These are phyloP conservation scores for Anguilla anguilla DNA, from an alignment of 2,797 vertebrate genomes.

Conservation along the genomic window DNA sequence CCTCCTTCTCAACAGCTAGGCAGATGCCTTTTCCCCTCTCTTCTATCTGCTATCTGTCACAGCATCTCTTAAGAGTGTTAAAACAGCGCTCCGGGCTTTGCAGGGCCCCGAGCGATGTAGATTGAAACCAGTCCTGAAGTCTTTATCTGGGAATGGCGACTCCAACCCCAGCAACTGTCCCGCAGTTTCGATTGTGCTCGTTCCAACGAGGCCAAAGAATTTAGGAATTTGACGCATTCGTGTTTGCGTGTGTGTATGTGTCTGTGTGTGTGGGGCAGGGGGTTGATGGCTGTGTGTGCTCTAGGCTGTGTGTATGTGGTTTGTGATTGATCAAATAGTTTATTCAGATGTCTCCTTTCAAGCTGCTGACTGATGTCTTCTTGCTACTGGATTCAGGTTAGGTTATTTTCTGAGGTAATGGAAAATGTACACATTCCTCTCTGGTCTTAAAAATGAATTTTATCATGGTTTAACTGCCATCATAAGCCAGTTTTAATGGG, in stretches of 20 bases:
- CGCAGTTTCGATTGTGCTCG: constrained; percentile 25
- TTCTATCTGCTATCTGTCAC: constrained; percentile 40
- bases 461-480: background rate
- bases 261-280: background rate
- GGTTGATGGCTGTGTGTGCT: background rate
- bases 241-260: background rate
- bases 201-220: background rate
- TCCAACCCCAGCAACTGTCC: constrained; percentile 29
- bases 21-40: constrained; percentile 33
- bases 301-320: background rate
- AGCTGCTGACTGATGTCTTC: too few relatives aligned
- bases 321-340: constrained; percentile 3
- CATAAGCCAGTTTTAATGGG: constrained; percentile 25
- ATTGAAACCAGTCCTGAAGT: constrained; percentile 44
- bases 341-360: background rate
- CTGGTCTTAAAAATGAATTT: background rate
- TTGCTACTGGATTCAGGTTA: background rate
- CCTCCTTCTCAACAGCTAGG: constrained; percentile 29
- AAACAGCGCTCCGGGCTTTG: constrained; percentile 32
- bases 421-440: background rate
- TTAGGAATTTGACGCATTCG: constrained; percentile 16
- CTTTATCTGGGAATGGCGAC: constrained; percentile 35
- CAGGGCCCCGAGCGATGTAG: constrained; percentile 27
- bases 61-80: constrained; percentile 38
- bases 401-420: background rate